These are phyloP conservation scores for Emesis russula DNA, from an alignment of 2,888 invertebrate genomes.

Conservation along the genomic window DNA sequence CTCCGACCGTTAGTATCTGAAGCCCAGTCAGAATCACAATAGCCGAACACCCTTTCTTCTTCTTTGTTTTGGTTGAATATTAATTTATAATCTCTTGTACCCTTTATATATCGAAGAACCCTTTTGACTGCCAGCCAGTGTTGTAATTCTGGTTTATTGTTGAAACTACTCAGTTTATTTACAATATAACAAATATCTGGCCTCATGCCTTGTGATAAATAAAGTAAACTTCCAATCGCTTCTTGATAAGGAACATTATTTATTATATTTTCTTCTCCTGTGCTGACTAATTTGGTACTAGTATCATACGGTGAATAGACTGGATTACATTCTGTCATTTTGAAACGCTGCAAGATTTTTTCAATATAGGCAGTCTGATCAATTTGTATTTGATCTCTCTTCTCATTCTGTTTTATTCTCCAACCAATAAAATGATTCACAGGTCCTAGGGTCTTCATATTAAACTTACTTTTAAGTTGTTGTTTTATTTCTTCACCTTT, in stretches of 20 bases:
- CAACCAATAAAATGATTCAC: slow-evolving; percentile 33
- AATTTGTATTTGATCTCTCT: background rate
- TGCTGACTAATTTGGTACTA: background rate
- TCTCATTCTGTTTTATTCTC: background rate
- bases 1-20: slow-evolving; percentile 63
- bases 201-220: slow-evolving; percentile 75
- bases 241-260: background rate
- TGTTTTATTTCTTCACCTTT: slow-evolving; percentile 28
- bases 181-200: slow-evolving; percentile 83
- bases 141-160: slow-evolving; percentile 66
- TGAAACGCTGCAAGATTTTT: slow-evolving; percentile 14
- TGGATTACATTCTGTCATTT: slow-evolving; percentile 39
- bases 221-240: slow-evolving; percentile 11
- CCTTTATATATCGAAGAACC: slow-evolving; percentile 82
- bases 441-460: slow-evolving; percentile 26
- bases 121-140: slow-evolving; percentile 80
- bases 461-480: slow-evolving; percentile 29
- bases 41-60: slow-evolving; percentile 47
- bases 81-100: slow-evolving; percentile 66
- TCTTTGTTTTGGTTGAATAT: slow-evolving; percentile 34
- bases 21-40: slow-evolving; percentile 88
- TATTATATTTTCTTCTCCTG: background rate
- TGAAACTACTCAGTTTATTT: slow-evolving; percentile 82
- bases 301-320: background rate
- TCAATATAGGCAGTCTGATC: slow-evolving; percentile 30